A percentile compares a stretch with the other conserved stretches of the same genome.
phyloP scores from a whole-genome alignment of 2,797 vertebrate species.

The Chloroceryle inda region DNA sequence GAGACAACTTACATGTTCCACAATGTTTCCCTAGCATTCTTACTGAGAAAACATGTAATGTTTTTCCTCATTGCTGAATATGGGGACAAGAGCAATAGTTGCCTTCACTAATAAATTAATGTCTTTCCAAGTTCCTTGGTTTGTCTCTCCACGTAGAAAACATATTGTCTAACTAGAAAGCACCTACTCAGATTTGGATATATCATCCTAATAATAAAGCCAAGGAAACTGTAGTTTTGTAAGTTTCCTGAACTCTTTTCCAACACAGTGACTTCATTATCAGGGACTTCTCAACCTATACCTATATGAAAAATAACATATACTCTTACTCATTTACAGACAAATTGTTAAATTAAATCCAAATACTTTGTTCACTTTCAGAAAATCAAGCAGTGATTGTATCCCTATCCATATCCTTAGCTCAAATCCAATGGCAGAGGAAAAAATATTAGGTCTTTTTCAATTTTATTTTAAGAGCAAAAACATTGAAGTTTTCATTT shows the following conservation, averaged over 20 bases:
- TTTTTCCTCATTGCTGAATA: conserved; percentile 26
- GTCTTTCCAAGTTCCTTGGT: neutral
- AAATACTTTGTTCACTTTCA: neutral
- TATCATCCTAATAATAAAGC: neutral
- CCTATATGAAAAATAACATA: neutral
- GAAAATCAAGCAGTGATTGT: neutral
- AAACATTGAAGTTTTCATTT: neutral
- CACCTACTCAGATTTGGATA: neutral
- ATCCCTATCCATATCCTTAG: neutral
- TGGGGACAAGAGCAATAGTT: neutral
- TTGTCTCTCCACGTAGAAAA: neutral
- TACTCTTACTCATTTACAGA: neutral
- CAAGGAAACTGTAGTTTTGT: neutral
- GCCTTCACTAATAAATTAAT: conserved; percentile 52
- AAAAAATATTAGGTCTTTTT: neutral
- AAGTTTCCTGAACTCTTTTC: neutral
- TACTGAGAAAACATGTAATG: neutral
- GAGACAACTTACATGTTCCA: neutral
- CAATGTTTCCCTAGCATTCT: neutral
- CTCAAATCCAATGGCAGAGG: neutral
- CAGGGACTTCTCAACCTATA: neutral
- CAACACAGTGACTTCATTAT: neutral
- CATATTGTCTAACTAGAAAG: neutral
- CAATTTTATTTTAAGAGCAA: neutral
- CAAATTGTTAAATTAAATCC: neutral